Evolutionary conservation across 1,140 invertebrate genomes (phyloP), one percentile per base, ranked within the genome.

Genomic region (Cataglyphis hispanica): DNA sequence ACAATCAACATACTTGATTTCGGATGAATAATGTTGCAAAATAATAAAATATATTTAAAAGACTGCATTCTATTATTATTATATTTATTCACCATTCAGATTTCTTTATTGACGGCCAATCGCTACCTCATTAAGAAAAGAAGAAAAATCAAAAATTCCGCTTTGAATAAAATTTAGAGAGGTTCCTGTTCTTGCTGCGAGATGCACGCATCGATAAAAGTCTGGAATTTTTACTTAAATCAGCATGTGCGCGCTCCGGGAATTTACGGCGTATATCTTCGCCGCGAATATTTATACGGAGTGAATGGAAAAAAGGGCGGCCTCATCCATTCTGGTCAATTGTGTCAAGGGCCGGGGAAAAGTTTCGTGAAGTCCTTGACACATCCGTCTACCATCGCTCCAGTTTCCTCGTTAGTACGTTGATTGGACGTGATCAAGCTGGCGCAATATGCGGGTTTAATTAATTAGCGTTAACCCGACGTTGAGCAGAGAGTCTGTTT

Each of bases 221-320:
- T 63, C 74, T 25, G 64, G 37, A 77, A 85, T 86, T 72, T 69
- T 27, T 61, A 27, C 34, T 56, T 70, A 72, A 50, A 50, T 50
- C 46, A 22, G 19, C 43, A 70, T 75, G 67, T 69, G 43, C 75
- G 66, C 76, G 86, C 67, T 77, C 22, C 31, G 22, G 40, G 87
- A 87, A 88, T 88, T 88, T 84, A 87, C 72, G 86, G 25, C 53
- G 22, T 25, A 76, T 34, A 88, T 87, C 85, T 75, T 40, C 2
- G 37, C 37, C 37, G 19, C 40, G 50, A 60, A 53, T 60, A 83
- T 83, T 83, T 72, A 58, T 53, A 56, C 53, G 34, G 13, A 22
- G 16, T 34, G 22, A 31, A n/a, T n/a, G 31, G 78, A 60, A 46
- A 61, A 72, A 69, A 50, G 46, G 53, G 16, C 53, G 7, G 46